Evolutionary conservation across 92 coral and sea anemone genomes (phyloP).

Genomic region (Parazoanthus atlanticus): DNA sequence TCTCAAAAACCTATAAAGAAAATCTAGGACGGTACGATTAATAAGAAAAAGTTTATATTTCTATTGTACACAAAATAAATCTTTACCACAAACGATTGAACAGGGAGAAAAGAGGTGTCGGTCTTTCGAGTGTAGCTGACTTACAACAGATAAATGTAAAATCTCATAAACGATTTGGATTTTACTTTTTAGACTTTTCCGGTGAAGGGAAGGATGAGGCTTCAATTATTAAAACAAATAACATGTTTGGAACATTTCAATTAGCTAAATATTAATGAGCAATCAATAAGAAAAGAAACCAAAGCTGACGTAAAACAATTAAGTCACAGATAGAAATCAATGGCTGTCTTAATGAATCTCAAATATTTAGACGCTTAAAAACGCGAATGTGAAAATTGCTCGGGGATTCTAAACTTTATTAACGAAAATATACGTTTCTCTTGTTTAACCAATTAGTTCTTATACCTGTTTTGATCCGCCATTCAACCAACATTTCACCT

Average conservation of each 20-base stretch:
- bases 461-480: too few species aligned
- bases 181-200: background rate
- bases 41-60: too few species aligned
- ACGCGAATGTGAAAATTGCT: too few species aligned
- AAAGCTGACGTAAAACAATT: background rate
- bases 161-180: background rate
- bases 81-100: too few species aligned
- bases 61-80: too few species aligned
- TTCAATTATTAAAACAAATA: background rate
- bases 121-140: background rate
- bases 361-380: background rate
- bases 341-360: background rate
- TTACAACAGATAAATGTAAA: background rate
- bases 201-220: background rate
- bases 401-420: too few species aligned
- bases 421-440: too few species aligned
- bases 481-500: background rate
- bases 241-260: background rate
- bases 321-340: background rate
- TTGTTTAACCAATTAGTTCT: too few species aligned
- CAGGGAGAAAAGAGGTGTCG: too few species aligned
- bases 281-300: background rate
- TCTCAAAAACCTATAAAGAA: too few species aligned
- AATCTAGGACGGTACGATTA: too few species aligned
- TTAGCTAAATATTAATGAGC: constrained; percentile 1